Conservation (phyloP, 2,797 vertebrate genomes). For the Menidia menidia region DNA sequence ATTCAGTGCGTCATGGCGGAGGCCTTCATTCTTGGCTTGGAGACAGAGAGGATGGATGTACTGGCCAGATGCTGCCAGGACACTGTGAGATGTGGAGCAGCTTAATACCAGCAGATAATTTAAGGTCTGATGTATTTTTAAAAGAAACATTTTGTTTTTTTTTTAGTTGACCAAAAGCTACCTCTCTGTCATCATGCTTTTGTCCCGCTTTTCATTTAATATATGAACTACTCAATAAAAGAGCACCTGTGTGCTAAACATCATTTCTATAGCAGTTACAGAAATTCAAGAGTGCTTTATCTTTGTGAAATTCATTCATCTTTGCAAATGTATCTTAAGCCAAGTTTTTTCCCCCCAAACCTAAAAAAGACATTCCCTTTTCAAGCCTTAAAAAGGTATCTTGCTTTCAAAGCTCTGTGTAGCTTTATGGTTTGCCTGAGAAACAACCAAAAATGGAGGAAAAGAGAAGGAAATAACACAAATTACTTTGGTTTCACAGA, state of each 20-base stretch:
- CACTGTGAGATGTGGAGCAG: slow-evolving; percentile 22
- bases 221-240: background rate
- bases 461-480: no score
- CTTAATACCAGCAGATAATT: background rate
- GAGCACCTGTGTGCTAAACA: background rate
- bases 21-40: slow-evolving; percentile 19
- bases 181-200: background rate
- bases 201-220: background rate
- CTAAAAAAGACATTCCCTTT: no score
- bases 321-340: no score
- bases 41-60: slow-evolving; percentile 10
- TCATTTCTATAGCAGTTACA: background rate
- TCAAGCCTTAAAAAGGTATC: no score
- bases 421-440: no score
- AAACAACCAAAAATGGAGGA: no score
- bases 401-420: no score
- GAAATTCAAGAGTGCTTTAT: no score
- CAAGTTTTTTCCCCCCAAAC: no score
- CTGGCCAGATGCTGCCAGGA: slow-evolving; percentile 18
- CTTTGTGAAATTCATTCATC: no score
- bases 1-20: slow-evolving; percentile 32
- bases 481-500: no score
- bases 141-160: background rate
- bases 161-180: background rate
- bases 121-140: background rate